Percentiles rank a stretch among this genome's conserved stretches.
These are phyloP conservation scores for Mythimna vitellina DNA, from an alignment of 2,888 invertebrate genomes.

Conservation along the genomic window DNA sequence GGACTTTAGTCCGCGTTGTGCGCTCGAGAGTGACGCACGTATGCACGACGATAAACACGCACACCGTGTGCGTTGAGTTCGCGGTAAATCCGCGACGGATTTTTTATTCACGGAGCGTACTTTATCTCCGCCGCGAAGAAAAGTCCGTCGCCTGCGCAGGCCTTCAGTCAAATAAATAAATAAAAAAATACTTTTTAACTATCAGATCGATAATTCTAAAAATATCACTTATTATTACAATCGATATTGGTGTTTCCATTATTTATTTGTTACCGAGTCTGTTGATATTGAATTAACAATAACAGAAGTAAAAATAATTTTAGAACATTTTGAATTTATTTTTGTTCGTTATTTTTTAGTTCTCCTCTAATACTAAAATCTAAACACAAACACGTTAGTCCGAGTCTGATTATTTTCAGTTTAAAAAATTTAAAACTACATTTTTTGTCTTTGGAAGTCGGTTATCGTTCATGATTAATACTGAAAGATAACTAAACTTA, in stretches of 20 bases:
- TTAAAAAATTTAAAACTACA: background rate
- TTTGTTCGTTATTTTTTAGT: conserved; percentile 37
- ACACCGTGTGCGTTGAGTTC: too few species aligned
- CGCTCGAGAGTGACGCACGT: too few species aligned
- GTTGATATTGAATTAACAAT: conserved; percentile 31
- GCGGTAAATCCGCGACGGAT: too few species aligned
- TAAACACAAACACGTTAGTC: conserved; percentile 30
- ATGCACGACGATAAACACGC: too few species aligned
- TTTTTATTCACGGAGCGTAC: too few species aligned
- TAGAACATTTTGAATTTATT: conserved; percentile 6
- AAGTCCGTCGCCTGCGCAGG: too few species aligned
- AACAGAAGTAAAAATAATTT: conserved; percentile 19
- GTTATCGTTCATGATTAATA: conserved; percentile 30
- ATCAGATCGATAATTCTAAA: conserved; percentile 60
- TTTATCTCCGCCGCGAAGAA: too few species aligned
- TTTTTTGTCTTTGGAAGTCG: conserved; percentile 36
- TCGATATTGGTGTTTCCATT: conserved; percentile 68
- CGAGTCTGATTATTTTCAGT: conserved; percentile 22
- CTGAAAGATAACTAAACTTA: conserved; percentile 33
- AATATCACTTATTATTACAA: conserved; percentile 60
- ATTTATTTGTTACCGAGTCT: conserved; percentile 32
- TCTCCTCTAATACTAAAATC: conserved; percentile 30
- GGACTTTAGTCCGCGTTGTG: too few species aligned
- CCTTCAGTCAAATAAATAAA: conserved; percentile 51
- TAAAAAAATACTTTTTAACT: conserved; percentile 58